phyloP scores from a whole-genome alignment of 2,888 invertebrate species.

The Spodoptera picta region DNA sequence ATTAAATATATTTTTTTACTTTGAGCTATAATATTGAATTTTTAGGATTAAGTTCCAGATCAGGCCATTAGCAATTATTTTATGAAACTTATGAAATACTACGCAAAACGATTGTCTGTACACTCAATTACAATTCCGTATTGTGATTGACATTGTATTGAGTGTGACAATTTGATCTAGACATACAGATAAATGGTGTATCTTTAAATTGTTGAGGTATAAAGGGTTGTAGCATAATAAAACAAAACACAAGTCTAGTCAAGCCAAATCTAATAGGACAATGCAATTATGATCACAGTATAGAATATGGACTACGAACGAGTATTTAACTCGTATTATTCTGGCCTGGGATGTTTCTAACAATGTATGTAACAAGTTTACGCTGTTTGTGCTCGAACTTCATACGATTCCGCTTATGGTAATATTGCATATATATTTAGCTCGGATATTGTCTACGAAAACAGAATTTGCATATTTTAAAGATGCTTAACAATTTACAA shows the following conservation, averaged over 20 bases:
- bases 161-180: too few species aligned
- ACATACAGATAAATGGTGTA: too few species aligned
- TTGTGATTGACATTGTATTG: too few species aligned
- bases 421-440: conserved; percentile 49
- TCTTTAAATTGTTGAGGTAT: too few species aligned
- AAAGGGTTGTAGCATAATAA: too few species aligned
- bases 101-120: too few species aligned
- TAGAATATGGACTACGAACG: conserved; percentile 37
- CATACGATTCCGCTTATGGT: conserved; percentile 50
- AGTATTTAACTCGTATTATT: conserved; percentile 37
- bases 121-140: too few species aligned
- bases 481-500: conserved; percentile 37
- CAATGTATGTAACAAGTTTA: conserved; percentile 31
- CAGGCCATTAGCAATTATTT: too few species aligned
- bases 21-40: too few species aligned
- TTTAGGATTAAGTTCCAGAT: too few species aligned
- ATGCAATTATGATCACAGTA: conserved; percentile 19
- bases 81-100: too few species aligned
- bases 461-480: conserved; percentile 50
- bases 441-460: conserved; percentile 39
- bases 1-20: too few species aligned
- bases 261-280: conserved; percentile 6
- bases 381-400: conserved; percentile 48
- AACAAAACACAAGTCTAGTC: not conserved
- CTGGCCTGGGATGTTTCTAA: conserved; percentile 21